Evolutionary conservation across 1,140 invertebrate species (phyloP).

Genomic region (Drosophila oshimai): DNA sequence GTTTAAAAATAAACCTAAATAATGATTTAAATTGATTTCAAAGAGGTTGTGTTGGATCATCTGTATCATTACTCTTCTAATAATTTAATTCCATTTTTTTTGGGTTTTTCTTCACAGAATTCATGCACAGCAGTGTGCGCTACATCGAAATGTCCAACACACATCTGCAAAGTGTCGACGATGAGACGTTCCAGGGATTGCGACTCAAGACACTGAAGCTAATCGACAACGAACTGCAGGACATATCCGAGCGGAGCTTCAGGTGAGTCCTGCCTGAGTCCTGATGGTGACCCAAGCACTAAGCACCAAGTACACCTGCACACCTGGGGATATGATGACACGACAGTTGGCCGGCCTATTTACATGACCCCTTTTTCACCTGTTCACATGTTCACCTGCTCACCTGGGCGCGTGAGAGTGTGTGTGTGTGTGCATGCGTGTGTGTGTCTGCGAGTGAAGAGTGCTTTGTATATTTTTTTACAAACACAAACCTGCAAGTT

Average conservation of each 20-base stretch:
- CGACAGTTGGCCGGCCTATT: slow-evolving; percentile 65
- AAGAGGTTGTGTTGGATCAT: too few species aligned
- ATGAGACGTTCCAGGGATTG: slow-evolving; percentile 83
- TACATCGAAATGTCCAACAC: slow-evolving; percentile 84
- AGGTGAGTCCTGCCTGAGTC: slow-evolving; percentile 70
- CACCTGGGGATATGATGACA: slow-evolving; percentile 41
- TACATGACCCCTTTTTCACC: slow-evolving; percentile 49
- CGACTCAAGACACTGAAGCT: slow-evolving; percentile 84
- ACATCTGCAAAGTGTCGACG: slow-evolving; percentile 83
- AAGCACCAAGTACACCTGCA: too few species aligned
- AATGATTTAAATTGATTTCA: too few species aligned
- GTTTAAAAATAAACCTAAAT: too few species aligned
- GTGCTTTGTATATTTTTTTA: slow-evolving; percentile 54
- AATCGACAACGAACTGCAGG: slow-evolving; percentile 84
- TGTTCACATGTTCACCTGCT: not conserved
- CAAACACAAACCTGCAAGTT: slow-evolving; percentile 75
- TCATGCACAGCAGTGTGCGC: slow-evolving; percentile 82
- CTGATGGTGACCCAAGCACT: slow-evolving; percentile 44
- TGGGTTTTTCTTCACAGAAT: slow-evolving; percentile 71
- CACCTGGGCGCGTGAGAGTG: not conserved
- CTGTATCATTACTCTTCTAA: not conserved
- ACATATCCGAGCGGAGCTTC: slow-evolving; percentile 82
- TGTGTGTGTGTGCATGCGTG: slow-evolving; percentile 24
- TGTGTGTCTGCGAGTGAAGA: slow-evolving; percentile 27
- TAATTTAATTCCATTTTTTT: not conserved